A percentile compares a stretch with the other conserved stretches of the same genome.
Evolutionary conservation across 2,113 vertebrate species (phyloP).

Genomic region (Gallinago undulata): DNA sequence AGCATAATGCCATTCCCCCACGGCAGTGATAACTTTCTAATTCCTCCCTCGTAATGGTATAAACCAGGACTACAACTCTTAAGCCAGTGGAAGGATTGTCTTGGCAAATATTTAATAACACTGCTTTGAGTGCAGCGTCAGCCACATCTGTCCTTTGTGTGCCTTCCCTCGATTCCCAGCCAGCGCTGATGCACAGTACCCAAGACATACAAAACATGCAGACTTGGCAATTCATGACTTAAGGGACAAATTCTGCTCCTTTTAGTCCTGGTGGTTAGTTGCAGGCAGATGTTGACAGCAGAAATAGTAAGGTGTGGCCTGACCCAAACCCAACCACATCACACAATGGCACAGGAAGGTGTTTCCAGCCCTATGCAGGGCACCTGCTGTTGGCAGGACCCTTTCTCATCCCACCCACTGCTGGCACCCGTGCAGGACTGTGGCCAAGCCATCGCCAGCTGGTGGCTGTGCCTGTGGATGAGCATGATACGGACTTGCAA

Average conservation of each 20-base stretch:
- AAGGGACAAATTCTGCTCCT: neutral
- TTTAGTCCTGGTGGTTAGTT: neutral
- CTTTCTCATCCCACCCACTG: neutral
- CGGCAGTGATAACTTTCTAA: neutral
- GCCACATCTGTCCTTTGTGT: neutral
- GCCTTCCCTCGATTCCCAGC: neutral
- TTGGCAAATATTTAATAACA: neutral
- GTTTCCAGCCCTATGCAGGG: neutral
- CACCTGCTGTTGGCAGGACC: neutral
- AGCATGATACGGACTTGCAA: fast-evolving
- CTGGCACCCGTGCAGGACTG: fast-evolving
- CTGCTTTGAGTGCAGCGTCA: neutral
- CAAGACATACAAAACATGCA: neutral
- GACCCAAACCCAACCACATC: neutral
- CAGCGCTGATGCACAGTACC: neutral
- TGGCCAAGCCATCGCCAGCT: neutral
- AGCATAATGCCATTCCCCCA: neutral
- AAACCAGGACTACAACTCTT: neutral
- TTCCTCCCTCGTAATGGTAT: neutral
- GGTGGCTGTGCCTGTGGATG: neutral
- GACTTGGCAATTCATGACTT: neutral
- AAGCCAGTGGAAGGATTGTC: neutral
- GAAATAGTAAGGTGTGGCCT: neutral
- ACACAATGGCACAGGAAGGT: neutral
- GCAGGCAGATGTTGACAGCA: neutral